These are phyloP conservation scores for Noctuana brunneofusca DNA, from an alignment of 2,888 invertebrate species.

Conservation along the genomic window DNA sequence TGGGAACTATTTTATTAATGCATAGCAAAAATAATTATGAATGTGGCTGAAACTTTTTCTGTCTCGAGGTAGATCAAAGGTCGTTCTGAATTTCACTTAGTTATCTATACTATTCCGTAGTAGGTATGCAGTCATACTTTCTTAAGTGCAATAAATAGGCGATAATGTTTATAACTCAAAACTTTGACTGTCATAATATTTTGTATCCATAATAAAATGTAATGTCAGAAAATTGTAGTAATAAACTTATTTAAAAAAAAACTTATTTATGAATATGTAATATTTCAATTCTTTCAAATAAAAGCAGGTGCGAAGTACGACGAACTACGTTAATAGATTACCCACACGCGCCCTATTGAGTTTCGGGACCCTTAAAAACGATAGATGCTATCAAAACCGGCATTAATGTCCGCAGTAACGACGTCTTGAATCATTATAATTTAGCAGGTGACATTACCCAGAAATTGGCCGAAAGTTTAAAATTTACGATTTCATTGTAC, in stretches of 20 bases:
- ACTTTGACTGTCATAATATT: no score
- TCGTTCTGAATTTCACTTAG: no score
- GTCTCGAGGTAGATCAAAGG: no score
- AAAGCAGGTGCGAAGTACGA: slow-evolving; percentile 18
- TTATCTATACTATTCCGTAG: no score
- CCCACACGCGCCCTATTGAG: slow-evolving; percentile 14
- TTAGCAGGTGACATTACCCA: slow-evolving; percentile 39
- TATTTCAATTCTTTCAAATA: not conserved
- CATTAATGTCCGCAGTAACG: slow-evolving; percentile 23
- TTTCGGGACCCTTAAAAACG: slow-evolving; percentile 15
- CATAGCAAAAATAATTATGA: not conserved
- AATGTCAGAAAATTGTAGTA: no score
- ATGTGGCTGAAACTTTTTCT: no score
- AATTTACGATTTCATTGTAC: slow-evolving; percentile 55
- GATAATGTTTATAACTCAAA: no score
- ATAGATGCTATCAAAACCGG: slow-evolving; percentile 11
- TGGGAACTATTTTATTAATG: slow-evolving; percentile 58
- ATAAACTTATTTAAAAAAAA: no score
- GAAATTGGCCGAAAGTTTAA: slow-evolving; percentile 40
- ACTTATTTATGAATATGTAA: no score
- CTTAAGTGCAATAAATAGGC: no score
- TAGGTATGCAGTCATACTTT: no score
- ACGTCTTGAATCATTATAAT: slow-evolving; percentile 43
- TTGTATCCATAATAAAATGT: no score
- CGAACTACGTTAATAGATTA: slow-evolving; percentile 14